phyloP scores from a whole-genome alignment of 2,888 invertebrate species.

The Clitarchus hookeri region DNA sequence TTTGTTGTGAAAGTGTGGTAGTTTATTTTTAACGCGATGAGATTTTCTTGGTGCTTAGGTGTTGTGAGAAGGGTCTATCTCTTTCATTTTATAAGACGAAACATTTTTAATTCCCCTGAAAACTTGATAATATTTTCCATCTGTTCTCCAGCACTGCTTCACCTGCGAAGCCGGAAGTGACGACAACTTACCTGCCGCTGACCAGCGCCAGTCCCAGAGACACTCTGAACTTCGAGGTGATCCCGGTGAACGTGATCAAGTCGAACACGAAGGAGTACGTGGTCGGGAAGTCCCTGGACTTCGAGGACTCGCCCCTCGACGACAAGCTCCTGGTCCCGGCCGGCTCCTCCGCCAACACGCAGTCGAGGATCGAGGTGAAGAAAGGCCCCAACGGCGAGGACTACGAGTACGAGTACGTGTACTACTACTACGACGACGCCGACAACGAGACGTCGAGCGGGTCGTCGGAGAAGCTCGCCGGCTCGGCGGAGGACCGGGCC shows the following conservation, averaged over 20 bases:
- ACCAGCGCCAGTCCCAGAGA: constrained; percentile 21
- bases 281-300: constrained; percentile 45
- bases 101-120: no score
- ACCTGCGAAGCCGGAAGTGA: neutral
- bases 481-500: neutral
- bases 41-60: no score
- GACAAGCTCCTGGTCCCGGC: constrained; percentile 46
- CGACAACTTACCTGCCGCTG: constrained; percentile 26
- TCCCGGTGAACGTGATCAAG: constrained; percentile 40
- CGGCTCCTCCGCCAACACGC: constrained; percentile 50
- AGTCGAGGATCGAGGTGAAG: constrained; percentile 79
- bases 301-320: constrained; percentile 47
- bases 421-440: constrained; percentile 87
- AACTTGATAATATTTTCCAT: neutral
- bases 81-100: no score
- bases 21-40: no score
- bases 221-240: constrained; percentile 39
- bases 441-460: constrained; percentile 54
- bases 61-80: no score
- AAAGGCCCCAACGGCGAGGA: constrained; percentile 89
- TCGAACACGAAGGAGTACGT: constrained; percentile 28
- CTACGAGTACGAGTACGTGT: constrained; percentile 90
- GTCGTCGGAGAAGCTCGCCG: constrained; percentile 11
- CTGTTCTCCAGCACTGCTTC: neutral
- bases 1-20: no score